phyloP scores from a whole-genome alignment of 2,113 vertebrate genomes.

The human (Homo sapiens) region DNA sequence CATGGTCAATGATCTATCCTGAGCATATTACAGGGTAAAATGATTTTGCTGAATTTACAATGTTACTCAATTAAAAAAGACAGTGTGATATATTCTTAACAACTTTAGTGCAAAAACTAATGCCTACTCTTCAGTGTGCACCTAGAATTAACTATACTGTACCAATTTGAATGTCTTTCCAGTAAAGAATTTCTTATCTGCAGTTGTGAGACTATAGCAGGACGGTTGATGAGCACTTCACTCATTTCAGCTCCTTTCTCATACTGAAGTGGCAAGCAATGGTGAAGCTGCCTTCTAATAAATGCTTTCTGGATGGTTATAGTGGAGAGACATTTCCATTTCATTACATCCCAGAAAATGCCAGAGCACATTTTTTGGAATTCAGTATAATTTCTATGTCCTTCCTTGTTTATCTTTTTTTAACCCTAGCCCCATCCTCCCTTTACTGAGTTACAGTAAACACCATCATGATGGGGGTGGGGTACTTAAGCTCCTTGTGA shows the following conservation, averaged over 20 bases:
- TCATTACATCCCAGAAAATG: not conserved
- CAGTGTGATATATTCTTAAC: not conserved
- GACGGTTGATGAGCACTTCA: not conserved
- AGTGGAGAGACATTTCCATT: not conserved
- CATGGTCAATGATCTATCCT: not conserved
- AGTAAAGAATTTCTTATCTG: not conserved
- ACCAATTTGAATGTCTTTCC: not conserved
- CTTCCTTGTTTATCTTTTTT: not conserved
- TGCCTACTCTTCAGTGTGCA: not conserved
- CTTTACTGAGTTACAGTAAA: not conserved
- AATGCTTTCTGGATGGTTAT: not conserved
- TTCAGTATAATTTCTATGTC: not conserved
- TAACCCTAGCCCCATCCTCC: not conserved
- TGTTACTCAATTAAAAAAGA: not conserved
- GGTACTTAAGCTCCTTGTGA: not conserved
- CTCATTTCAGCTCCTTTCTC: not conserved
- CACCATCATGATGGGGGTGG: not conserved
- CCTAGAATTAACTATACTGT: not conserved
- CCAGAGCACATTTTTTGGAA: not conserved
- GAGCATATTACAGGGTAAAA: not conserved
- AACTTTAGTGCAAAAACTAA: not conserved
- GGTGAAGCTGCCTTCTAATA: not conserved
- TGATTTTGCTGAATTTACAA: constrained; percentile 1
- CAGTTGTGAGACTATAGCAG: not conserved
- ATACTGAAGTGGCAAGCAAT: not conserved